Evolutionary conservation across 2,888 invertebrate genomes (phyloP), one percentile per base, ranked within the genome.

Genomic region (Chloroclystis v-ata): DNA sequence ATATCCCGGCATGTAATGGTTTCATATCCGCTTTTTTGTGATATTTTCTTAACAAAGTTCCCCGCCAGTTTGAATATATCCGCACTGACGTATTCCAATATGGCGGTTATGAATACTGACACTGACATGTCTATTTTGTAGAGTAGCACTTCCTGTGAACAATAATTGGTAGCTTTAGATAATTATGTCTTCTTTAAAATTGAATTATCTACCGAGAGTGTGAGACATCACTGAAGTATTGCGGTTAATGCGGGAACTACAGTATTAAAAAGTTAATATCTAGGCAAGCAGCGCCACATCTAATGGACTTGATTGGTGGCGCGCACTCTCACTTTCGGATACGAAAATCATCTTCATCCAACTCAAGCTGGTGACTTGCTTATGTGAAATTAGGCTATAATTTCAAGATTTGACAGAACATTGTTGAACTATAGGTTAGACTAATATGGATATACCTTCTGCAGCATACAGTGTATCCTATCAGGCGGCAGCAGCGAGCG

Each of bases 21-120:
- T 43, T 76, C 78, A 42, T 77, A 81, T 12, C 86, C 85, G 0
- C 76, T 75, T 61, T 84, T 81, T 83, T 97, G 97, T 44, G 96
- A 94, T 63, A 98, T 97, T 83, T 98, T 97, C 85, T 97, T 97
- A 28, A 98, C 98, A 87, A 98, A 99, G 78, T 97, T 98, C 41
- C 98, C 98, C 42, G 97, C 96, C 76, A 98, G 89, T 90, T 97
- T 97, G 42, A 99, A 86, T 63, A 98, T 97, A 84, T 99, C 98
- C 1, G 95, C 95, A 57, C 97, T 95, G 61, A 98, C 97, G 80
- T 97, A 98, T 82, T 98, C 98, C 60, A 99, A 84, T 32, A 98
- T 96, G 37, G 96, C 97, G 33, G 96, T 95, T 70, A 98, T 92
- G 83, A 96, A 98, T 47, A 96, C 89, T 2, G 97, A 93, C 25